phyloP scores from a whole-genome alignment of 2,113 vertebrate species.

The Jaculus jaculus region DNA sequence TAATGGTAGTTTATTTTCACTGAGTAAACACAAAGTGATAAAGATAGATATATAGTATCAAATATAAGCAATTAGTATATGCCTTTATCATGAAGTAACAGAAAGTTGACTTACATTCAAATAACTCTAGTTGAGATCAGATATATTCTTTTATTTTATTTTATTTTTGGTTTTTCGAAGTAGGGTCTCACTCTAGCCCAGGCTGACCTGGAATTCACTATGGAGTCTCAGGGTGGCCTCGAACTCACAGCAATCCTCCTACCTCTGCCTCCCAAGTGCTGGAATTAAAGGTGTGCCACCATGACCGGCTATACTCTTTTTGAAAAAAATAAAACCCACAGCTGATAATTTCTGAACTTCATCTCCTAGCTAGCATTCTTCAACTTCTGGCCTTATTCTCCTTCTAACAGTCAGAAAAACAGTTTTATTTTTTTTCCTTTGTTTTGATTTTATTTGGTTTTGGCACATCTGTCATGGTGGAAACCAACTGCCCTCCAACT shows the following conservation, averaged over 20 bases:
- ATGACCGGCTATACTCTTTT: too few species aligned
- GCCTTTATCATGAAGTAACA: conserved; percentile 65
- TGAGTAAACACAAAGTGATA: conserved; percentile 43
- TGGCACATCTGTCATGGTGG: too few species aligned
- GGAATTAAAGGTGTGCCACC: too few species aligned
- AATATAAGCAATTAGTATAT: background rate
- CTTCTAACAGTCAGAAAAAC: conserved; percentile 6
- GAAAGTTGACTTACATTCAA: conserved; percentile 46
- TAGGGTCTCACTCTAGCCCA: too few species aligned
- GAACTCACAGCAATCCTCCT: too few species aligned
- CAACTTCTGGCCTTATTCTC: conserved; percentile 28
- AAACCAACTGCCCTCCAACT: too few species aligned
- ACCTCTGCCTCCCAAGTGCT: too few species aligned
- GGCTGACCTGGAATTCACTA: too few species aligned
- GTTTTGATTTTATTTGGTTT: too few species aligned
- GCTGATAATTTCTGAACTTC: conserved; percentile 26
- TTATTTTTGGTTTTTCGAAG: too few species aligned
- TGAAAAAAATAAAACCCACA: conserved; percentile 38
- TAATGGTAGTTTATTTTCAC: conserved; percentile 69
- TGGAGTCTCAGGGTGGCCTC: too few species aligned
- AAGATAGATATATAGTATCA: background rate
- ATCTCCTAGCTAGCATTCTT: conserved; percentile 5
- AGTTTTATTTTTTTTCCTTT: conserved; percentile 12
- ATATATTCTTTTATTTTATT: conserved; percentile 40
- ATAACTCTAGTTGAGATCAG: conserved; percentile 11